Evolutionary conservation across 2,113 vertebrate genomes (phyloP), one percentile per base, ranked within the genome.

Genomic region (Cephalopholis sonnerati): DNA sequence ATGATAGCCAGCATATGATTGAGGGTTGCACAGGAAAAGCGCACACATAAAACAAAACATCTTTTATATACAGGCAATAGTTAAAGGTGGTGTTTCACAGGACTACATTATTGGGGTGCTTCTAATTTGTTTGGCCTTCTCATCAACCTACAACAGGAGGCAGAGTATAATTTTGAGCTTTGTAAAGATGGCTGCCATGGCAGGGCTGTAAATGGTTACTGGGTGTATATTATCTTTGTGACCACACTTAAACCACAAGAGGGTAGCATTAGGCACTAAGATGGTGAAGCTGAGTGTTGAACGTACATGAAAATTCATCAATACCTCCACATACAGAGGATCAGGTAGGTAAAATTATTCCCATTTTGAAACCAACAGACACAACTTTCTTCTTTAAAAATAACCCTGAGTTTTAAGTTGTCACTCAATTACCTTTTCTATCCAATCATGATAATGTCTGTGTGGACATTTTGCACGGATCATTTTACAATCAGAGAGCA

Each of bases 241-340:
- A 12, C 16, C 62, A 5, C 48, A 10, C 9, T 68, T 2, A 68
- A 24, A 46, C 83, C 87, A 86, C 83, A 69, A 80, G 83, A 54
- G 66, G 87, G 79, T 7, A 59, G 79, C 79, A 58, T 62, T 18
- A 50, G 27, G 32, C 64, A 27, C 58, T n/a, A 53, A 57, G 5
- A 16, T 24, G 22, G 41, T 68, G 44, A 59, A 17, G 53, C 71
- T 24, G 24, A 48, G 15, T 7, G 22, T 53, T 29, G 36, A 6
- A 41, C 25, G 0, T 57, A 2, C 9, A 27, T 51, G 46, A 3
- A 9, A 65, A 51, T 68, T 18, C 44, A 50, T 67, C 64, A 29
- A 29, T 17, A 16, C 63, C 63, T 65, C 39, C 39, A 44, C 61
- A 63, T 16, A 24, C 22, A 44, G 17, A 62, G 13, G 24, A 25